Base-by-base conservation (phyloP, 2,113 vertebrate species). In the Sinocyclocheilus anshuiensis region DNA sequence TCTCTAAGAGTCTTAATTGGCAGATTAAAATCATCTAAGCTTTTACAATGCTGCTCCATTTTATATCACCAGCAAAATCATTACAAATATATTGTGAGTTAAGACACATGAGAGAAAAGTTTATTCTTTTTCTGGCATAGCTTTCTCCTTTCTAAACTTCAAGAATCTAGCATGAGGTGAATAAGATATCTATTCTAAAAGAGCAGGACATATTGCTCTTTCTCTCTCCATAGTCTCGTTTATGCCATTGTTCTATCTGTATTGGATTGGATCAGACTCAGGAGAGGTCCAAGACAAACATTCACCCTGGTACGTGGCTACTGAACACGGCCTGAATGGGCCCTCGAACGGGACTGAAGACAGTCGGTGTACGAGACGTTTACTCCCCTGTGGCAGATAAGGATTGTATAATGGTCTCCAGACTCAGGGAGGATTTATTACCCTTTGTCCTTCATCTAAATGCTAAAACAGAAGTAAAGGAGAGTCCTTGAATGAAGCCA, bases 401-500 rank as follows among this genome's bases (percentile, higher is more conserved):
- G 7, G 89, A 82, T 87, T 86, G 75, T 81, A 86, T 87, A 86
- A 89, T 85, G 88, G 88, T 91, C 91, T 89, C 57, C 83, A 59
- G 74, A 84, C 39, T 57, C 33, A 50, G 33, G 86, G 77, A 90
- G 77, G 90, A 91, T 92, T 90, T 84, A 69, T 89, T 92, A 88
- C 86, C 86, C 88, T 91, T 90, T 93, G 90, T 93, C 85, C 87
- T 86, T 61, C 87, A 92, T 90, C 86, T 91, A 93, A 93, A 94
- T 91, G 89, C 88, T 91, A 89, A 93, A 94, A 89, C 82, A 88
- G 90, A 87, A 81, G 82, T 90, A 87, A 90, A 89, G 89, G 79
- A 91, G 86, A 84, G 33, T 88, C 72, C 76, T 83, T 95, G 93
- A 94, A 94, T 92, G 92, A 92, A 85, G 71, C 89, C 87, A 94